Percentiles rank a stretch among this genome's conserved stretches.
Conservation (phyloP, 1,140 invertebrate genomes). For the Caenorhabditis inopinata region DNA sequence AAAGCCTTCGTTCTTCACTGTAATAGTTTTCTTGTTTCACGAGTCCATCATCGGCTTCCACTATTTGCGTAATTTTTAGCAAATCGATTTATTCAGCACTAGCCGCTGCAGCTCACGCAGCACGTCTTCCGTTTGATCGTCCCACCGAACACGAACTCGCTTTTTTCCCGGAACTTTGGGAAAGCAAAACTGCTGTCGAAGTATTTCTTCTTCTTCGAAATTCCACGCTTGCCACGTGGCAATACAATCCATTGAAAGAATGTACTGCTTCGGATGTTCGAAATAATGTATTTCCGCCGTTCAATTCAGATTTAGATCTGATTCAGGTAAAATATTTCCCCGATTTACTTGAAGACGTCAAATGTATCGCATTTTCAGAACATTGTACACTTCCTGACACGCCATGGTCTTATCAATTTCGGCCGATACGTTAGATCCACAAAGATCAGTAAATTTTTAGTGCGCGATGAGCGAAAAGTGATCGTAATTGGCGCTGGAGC, state of each 20-base stretch:
- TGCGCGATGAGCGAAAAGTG: constrained; percentile 49
- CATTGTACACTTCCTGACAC: constrained; percentile 86
- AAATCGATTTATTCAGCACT: constrained; percentile 49
- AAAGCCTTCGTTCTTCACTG: background rate
- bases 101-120: background rate
- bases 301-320: constrained; percentile 53
- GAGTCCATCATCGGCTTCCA: constrained; percentile 5
- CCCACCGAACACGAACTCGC: constrained; percentile 88
- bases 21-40: constrained; percentile 21
- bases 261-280: constrained; percentile 93
- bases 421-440: constrained; percentile 74
- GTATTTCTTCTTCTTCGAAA: background rate
- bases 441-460: background rate
- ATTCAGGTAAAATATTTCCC: too few relatives aligned
- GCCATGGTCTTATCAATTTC: constrained; percentile 97
- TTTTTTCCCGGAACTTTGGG: constrained; percentile 72
- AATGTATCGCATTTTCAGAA: constrained; percentile 71
- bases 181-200: background rate
- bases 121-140: constrained; percentile 85
- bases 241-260: background rate
- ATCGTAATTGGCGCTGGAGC: constrained; percentile 69
- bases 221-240: constrained; percentile 14
- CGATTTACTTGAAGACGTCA: too few relatives aligned
- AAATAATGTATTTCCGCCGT: constrained; percentile 82
- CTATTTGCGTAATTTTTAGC: too few relatives aligned